Percentiles rank a stretch among this genome's conserved stretches.
Conservation (phyloP, 2,888 invertebrate species). For the Rhagonycha fulva region DNA sequence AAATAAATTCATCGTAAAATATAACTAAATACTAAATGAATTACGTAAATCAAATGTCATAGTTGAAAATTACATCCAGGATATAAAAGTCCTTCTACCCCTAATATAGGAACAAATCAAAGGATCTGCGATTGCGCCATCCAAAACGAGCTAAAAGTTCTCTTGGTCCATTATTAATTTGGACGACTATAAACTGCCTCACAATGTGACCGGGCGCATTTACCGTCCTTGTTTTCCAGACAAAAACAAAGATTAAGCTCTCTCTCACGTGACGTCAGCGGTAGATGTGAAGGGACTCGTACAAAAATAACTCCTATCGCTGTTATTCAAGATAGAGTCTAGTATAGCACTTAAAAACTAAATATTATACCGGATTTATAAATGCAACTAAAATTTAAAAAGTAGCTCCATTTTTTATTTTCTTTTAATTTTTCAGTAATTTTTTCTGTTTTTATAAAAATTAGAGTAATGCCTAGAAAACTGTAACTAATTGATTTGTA, state of each 20-base stretch:
- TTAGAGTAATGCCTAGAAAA: background rate
- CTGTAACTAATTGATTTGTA: background rate
- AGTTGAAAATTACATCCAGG: constrained; percentile 37
- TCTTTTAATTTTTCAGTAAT: background rate
- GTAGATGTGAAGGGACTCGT: constrained; percentile 49
- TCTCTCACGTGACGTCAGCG: constrained; percentile 48
- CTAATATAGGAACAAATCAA: constrained; percentile 47
- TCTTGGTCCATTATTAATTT: constrained; percentile 38
- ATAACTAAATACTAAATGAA: constrained; percentile 34
- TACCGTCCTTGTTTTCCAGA: constrained; percentile 36
- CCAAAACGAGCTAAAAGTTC: constrained; percentile 15
- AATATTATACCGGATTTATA: background rate
- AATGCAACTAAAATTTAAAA: background rate
- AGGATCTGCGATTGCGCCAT: constrained; percentile 45
- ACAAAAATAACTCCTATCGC: constrained; percentile 52
- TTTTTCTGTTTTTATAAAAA: background rate
- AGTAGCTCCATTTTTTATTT: background rate
- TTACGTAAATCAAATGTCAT: constrained; percentile 38
- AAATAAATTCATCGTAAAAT: constrained; percentile 5
- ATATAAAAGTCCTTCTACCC: constrained; percentile 42
- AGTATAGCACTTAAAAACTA: constrained; percentile 23
- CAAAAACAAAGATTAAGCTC: constrained; percentile 32
- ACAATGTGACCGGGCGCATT: constrained; percentile 47
- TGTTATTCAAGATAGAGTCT: constrained; percentile 44
- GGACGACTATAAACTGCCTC: constrained; percentile 43